These are phyloP conservation scores for Drosophila meridiana DNA, from an alignment of 2,888 invertebrate genomes.

Conservation along the genomic window DNA sequence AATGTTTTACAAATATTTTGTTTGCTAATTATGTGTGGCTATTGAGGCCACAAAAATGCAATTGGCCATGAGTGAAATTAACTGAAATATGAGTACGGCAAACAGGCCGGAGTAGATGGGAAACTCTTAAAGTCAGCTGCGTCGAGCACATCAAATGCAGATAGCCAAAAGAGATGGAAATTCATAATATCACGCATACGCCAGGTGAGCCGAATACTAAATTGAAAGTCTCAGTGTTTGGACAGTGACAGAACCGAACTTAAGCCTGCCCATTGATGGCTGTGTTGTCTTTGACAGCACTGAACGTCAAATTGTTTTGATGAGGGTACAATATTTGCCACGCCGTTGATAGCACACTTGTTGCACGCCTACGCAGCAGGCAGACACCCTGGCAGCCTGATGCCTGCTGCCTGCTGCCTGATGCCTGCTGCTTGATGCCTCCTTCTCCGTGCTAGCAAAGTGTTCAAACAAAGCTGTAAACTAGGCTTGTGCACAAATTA, in stretches of 20 bases:
- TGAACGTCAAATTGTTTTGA: slow-evolving; percentile 64
- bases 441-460: slow-evolving; percentile 54
- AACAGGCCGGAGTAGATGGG: slow-evolving; percentile 4
- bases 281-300: slow-evolving; percentile 67
- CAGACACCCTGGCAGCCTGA: neutral
- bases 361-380: slow-evolving; percentile 13
- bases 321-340: slow-evolving; percentile 61
- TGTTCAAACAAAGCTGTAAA: slow-evolving; percentile 63
- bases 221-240: slow-evolving; percentile 43
- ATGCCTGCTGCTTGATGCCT: slow-evolving; percentile 2
- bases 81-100: slow-evolving; percentile 23
- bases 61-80: slow-evolving; percentile 60
- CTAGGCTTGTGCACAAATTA: slow-evolving; percentile 67
- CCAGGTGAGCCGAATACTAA: slow-evolving; percentile 40
- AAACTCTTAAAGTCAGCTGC: slow-evolving; percentile 14
- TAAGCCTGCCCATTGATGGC: slow-evolving; percentile 55
- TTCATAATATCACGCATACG: slow-evolving; percentile 49
- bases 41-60: slow-evolving; percentile 64
- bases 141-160: slow-evolving; percentile 33
- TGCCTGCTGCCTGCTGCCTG: slow-evolving; percentile 21
- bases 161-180: slow-evolving; percentile 24
- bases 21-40: slow-evolving; percentile 50
- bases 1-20: slow-evolving; percentile 55
- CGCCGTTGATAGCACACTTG: slow-evolving; percentile 58
- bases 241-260: slow-evolving; percentile 45